Evolutionary conservation across 2,797 vertebrate genomes (phyloP).

Genomic region (Otolemur crassicaudatus): DNA sequence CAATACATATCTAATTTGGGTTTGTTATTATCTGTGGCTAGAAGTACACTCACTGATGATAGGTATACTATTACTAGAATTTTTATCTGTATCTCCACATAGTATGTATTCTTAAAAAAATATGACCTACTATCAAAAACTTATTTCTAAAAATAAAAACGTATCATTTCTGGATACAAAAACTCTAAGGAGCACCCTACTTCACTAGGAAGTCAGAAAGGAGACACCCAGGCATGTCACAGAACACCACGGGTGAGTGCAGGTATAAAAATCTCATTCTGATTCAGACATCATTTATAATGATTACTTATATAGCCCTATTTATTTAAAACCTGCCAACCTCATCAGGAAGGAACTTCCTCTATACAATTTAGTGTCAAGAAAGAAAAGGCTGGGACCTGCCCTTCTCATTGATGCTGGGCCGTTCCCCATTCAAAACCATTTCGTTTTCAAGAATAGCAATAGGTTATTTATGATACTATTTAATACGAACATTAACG

Average conservation of each 20-base stretch:
- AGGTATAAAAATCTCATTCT: not conserved
- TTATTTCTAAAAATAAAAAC: not conserved
- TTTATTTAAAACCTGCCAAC: constrained; percentile 15
- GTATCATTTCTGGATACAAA: not conserved
- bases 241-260: not conserved
- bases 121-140: not conserved
- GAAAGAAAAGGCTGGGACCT: not conserved
- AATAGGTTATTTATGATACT: not conserved
- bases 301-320: not conserved
- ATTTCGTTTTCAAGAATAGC: not conserved
- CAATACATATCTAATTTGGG: not conserved
- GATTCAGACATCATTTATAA: not conserved
- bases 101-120: not conserved
- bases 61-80: not conserved
- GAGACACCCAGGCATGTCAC: not conserved
- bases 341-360: not conserved
- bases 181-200: not conserved
- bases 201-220: not conserved
- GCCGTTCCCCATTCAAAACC: not conserved
- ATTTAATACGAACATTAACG: not conserved
- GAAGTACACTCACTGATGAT: not conserved
- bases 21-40: not conserved
- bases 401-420: not conserved
- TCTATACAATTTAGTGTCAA: not conserved
- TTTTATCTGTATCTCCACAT: not conserved